phyloP scores from a whole-genome alignment of 2,888 invertebrate genomes.

The Tortricodes alternella region DNA sequence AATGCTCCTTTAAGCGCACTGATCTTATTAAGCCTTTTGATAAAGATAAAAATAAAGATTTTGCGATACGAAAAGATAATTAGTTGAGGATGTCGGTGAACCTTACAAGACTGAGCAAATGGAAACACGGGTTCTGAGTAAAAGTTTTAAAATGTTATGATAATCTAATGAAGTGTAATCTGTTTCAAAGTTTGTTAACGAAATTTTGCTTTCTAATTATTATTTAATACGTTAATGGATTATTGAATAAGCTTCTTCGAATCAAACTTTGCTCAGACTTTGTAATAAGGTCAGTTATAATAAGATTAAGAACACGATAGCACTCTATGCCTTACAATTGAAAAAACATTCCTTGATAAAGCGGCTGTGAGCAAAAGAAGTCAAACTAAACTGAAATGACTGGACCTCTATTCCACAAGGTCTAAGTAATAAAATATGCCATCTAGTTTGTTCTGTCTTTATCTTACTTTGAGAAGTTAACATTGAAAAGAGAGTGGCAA shows the following conservation, averaged over 20 bases:
- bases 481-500: too few species aligned
- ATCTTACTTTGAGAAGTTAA: too few species aligned
- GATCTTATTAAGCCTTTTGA: conserved; percentile 55
- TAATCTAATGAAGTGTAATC: neutral
- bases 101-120: too few species aligned
- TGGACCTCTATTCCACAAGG: too few species aligned
- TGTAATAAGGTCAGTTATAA: neutral
- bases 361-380: too few species aligned
- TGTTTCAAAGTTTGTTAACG: neutral
- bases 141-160: neutral
- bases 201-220: neutral
- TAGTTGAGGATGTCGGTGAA: neutral
- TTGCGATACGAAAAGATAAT: conserved; percentile 1
- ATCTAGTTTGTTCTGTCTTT: too few species aligned
- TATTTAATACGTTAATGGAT: neutral
- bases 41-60: conserved; percentile 18
- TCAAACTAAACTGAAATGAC: too few species aligned
- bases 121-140: too few species aligned
- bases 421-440: too few species aligned
- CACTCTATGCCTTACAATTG: neutral
- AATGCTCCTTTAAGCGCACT: conserved; percentile 59
- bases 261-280: neutral
- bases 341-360: neutral
- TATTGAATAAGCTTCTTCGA: neutral
- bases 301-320: neutral